phyloP scores from a whole-genome alignment of 2,113 vertebrate species.

The Corythoichthys intestinalis region DNA sequence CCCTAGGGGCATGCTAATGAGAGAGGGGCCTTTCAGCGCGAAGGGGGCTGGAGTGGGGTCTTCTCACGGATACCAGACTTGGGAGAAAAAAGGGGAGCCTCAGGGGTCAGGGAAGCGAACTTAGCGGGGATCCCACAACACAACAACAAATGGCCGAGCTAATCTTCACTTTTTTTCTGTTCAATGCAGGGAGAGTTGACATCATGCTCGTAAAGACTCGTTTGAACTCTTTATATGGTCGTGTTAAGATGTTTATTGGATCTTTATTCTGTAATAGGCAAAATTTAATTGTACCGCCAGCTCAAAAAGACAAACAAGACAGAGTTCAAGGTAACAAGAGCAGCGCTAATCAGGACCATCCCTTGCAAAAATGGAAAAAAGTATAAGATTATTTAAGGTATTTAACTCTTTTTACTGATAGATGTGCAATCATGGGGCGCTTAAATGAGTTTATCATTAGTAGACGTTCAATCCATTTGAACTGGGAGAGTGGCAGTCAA shows the following conservation, averaged over 20 bases:
- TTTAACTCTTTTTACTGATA: too few relatives aligned
- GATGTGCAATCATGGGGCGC: too few relatives aligned
- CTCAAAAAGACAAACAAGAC: background rate
- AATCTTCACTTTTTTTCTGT: constrained; percentile 50
- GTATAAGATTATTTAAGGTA: background rate
- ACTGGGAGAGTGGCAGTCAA: too few relatives aligned
- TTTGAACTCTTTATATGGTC: constrained; percentile 6
- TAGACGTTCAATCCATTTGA: too few relatives aligned
- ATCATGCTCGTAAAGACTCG: constrained; percentile 27
- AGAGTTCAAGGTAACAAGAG: background rate
- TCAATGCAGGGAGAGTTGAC: constrained; percentile 36
- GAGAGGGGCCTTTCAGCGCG: constrained; percentile 52
- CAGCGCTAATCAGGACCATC: background rate
- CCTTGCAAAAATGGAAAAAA: background rate
- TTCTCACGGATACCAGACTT: constrained; percentile 67
- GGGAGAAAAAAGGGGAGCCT: constrained; percentile 48
- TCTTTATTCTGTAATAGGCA: constrained; percentile 8
- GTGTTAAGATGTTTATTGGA: constrained; percentile 1
- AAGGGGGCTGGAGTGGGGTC: constrained; percentile 47
- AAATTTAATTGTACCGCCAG: background rate
- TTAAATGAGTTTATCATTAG: too few relatives aligned
- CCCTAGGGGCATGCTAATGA: constrained; percentile 68
- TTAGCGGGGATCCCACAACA: constrained; percentile 66
- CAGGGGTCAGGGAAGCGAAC: constrained; percentile 70
- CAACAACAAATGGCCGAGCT: constrained; percentile 45